Conservation (phyloP, 2,113 vertebrate species). For the Otolemur garnettii region DNA sequence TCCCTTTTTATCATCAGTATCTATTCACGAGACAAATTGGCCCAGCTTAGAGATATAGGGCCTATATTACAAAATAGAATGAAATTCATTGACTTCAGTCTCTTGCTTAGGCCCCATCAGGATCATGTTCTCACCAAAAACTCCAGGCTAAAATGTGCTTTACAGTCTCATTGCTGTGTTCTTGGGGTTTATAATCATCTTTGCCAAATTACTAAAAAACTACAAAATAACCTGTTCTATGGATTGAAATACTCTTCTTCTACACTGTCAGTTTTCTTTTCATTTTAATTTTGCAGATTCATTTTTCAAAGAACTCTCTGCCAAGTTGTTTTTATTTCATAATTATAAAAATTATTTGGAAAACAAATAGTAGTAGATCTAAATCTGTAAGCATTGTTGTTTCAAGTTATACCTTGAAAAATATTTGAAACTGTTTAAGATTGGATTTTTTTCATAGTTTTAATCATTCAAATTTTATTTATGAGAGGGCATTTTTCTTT, state of each 20-base stretch:
- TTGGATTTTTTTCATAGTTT: slow-evolving; percentile 70
- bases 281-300: slow-evolving; percentile 66
- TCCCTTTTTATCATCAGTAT: slow-evolving; percentile 23
- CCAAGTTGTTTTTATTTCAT: slow-evolving; percentile 74
- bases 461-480: slow-evolving; percentile 67
- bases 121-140: slow-evolving; percentile 42
- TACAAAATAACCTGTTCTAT: slow-evolving; percentile 42
- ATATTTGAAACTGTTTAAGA: slow-evolving; percentile 65
- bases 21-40: slow-evolving; percentile 36
- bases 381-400: slow-evolving; percentile 60
- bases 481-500: slow-evolving; percentile 59
- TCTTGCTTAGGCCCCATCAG: slow-evolving; percentile 27
- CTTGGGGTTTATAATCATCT: slow-evolving; percentile 34
- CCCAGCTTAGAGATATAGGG: slow-evolving; percentile 37
- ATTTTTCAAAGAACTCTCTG: slow-evolving; percentile 60
- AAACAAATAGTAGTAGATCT: slow-evolving; percentile 62
- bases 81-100: slow-evolving; percentile 30
- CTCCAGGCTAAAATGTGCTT: slow-evolving; percentile 23
- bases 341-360: slow-evolving; percentile 65
- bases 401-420: slow-evolving; percentile 61
- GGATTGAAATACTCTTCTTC: slow-evolving; percentile 36
- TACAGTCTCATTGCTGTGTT: slow-evolving; percentile 12
- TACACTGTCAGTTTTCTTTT: slow-evolving; percentile 54
- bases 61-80: slow-evolving; percentile 45
- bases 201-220: slow-evolving; percentile 46